Evolutionary conservation across 2,113 vertebrate genomes (phyloP).

Genomic region (Solea solea): DNA sequence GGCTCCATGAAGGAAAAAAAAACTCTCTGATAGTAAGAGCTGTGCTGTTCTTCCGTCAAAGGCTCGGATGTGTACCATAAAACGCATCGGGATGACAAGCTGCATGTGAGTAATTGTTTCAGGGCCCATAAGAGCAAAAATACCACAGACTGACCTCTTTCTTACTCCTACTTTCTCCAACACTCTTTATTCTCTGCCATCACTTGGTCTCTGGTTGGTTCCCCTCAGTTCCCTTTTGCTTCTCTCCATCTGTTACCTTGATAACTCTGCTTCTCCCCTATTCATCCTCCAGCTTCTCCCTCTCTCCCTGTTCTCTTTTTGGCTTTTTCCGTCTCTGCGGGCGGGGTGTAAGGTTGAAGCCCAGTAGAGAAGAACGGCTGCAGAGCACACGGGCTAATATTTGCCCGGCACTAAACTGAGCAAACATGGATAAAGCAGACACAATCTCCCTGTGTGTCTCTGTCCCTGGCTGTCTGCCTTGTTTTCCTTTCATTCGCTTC

Average conservation of each 20-base stretch:
- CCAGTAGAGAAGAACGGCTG: conserved; percentile 61
- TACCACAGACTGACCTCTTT: conserved; percentile 16
- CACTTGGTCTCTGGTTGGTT: conserved; percentile 27
- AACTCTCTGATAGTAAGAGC: conserved; percentile 10
- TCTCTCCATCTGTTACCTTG: conserved; percentile 29
- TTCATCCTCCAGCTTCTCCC: conserved; percentile 2
- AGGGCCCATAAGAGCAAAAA: not conserved
- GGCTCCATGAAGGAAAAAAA: conserved; percentile 12
- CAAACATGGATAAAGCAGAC: conserved; percentile 75
- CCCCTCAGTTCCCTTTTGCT: conserved; percentile 18
- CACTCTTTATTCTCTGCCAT: conserved; percentile 16
- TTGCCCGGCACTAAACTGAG: conserved; percentile 72
- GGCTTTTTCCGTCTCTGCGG: conserved; percentile 21
- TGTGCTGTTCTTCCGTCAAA: conserved; percentile 19
- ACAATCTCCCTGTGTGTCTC: conserved; percentile 59
- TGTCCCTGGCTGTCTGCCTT: conserved; percentile 55
- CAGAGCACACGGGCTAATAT: conserved; percentile 68
- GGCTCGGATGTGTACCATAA: not conserved
- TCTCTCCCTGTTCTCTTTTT: conserved; percentile 1
- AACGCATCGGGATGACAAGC: conserved; percentile 14
- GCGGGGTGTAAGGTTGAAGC: conserved; percentile 41
- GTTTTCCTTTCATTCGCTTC: conserved; percentile 67
- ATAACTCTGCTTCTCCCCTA: conserved; percentile 5
- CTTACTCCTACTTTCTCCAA: conserved; percentile 10
- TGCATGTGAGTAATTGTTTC: not conserved